phyloP scores from a whole-genome alignment of 2,888 invertebrate species.

The Lepidochrysops patricia region DNA sequence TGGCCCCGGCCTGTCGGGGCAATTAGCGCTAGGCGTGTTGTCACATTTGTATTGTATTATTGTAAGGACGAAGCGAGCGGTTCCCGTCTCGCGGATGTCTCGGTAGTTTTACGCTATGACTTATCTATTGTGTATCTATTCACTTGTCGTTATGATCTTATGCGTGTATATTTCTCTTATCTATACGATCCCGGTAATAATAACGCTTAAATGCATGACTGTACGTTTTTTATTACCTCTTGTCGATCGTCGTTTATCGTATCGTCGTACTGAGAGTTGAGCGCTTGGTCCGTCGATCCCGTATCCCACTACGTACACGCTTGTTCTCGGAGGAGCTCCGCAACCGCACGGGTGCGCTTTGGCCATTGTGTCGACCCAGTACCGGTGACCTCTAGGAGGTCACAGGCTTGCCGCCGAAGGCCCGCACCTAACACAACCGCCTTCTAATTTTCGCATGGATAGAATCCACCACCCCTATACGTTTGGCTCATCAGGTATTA shows the following conservation, averaged over 20 bases:
- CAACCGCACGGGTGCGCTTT: slow-evolving; percentile 70
- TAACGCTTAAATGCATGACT: slow-evolving; percentile 91
- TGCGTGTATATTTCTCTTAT: slow-evolving; percentile 74
- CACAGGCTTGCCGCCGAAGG: slow-evolving; percentile 65
- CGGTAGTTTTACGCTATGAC: slow-evolving; percentile 69
- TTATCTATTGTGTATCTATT: slow-evolving; percentile 67
- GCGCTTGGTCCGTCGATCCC: slow-evolving; percentile 66
- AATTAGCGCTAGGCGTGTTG: slow-evolving; percentile 68
- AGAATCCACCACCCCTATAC: slow-evolving; percentile 71
- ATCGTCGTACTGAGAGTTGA: slow-evolving; percentile 69
- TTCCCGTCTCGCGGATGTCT: slow-evolving; percentile 65
- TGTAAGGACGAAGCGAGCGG: slow-evolving; percentile 69
- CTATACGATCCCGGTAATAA: slow-evolving; percentile 85
- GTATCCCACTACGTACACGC: slow-evolving; percentile 74
- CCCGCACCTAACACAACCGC: slow-evolving; percentile 72
- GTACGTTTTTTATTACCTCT: slow-evolving; percentile 82
- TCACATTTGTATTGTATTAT: slow-evolving; percentile 73
- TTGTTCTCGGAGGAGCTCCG: slow-evolving; percentile 64
- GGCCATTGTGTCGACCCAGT: slow-evolving; percentile 66
- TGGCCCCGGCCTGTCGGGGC: slow-evolving; percentile 68
- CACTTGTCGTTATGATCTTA: slow-evolving; percentile 68
- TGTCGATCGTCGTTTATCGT: slow-evolving; percentile 67
- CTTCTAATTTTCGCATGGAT: slow-evolving; percentile 74
- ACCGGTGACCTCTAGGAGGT: slow-evolving; percentile 41
- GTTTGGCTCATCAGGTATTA: slow-evolving; percentile 74